Evolutionary conservation across 2,888 invertebrate genomes (phyloP), one percentile per base, ranked within the genome.

Genomic region (Venusia cambrica): DNA sequence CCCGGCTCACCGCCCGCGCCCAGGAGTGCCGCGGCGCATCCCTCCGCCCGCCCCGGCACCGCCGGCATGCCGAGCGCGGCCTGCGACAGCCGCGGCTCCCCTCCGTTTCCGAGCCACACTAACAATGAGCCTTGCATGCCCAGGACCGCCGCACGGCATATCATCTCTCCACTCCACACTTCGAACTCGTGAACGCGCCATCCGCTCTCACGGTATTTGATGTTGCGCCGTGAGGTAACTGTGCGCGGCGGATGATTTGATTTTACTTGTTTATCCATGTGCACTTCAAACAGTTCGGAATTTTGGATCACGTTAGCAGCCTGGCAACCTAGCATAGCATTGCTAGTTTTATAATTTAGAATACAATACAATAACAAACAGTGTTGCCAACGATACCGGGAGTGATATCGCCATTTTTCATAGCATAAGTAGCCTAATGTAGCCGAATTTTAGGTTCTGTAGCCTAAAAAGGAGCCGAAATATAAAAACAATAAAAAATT

Each of bases 91-190:
- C 29, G 37, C 30, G 27, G 22, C 28, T 24, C 21, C 25, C 20
- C 17, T 27, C 38, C 14, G 25, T 15, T 28, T 18, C 44, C 76
- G 15, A 75, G 30, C 83, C 83, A 83, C 52, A 81, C 41, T 38
- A 80, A 61, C 40, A 76, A 44, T 14, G 73, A 73, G 17, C 63
- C 72, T 17, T 57, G 44, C 58, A 72, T 66, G 9, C 65, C 66
- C 37, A 81, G 44, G 13, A 11, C 29, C 12, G 29, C 32, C 0
- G 6, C 24, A 5, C 32, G 25, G 13, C 41, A 45, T 16, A 45
- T 22, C 21, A 14, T 11, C 13, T 29, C 65, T 51, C 16, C 56
- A 50, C 21, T 20, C 25, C 27, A 20, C 17, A 42, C 12, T n/a
- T 29, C 30, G 17, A 28, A 38, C 31, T 40, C 40, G 9, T 33